These are phyloP conservation scores for Salvelinus alpinus DNA, from an alignment of 2,113 vertebrate genomes.

Conservation along the genomic window DNA sequence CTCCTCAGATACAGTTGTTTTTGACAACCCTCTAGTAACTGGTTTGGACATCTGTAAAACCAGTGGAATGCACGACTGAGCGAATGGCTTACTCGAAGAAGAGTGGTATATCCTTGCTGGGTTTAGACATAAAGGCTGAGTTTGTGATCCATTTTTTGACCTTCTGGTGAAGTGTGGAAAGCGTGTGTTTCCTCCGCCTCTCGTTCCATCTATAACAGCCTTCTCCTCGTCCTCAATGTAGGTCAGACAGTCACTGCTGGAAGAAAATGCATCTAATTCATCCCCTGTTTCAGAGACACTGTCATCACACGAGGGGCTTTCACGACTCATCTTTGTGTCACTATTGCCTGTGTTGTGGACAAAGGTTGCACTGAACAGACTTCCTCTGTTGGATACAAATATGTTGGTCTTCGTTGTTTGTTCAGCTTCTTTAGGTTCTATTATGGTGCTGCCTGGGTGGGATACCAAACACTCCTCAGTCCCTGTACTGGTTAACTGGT, in stretches of 20 bases:
- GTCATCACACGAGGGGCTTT: not conserved
- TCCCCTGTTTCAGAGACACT: conserved; percentile 23
- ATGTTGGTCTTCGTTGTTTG: not conserved
- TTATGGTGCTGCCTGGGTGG: not conserved
- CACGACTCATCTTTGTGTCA: conserved; percentile 18
- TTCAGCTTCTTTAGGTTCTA: not conserved
- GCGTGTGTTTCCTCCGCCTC: not conserved
- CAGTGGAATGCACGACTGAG: too few species aligned
- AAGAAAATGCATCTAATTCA: conserved; percentile 36
- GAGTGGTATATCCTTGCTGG: not conserved
- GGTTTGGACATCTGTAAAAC: too few species aligned
- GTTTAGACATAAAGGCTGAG: not conserved
- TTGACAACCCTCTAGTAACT: conserved; percentile 3
- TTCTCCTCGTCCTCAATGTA: conserved; percentile 46
- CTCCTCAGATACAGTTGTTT: not conserved
- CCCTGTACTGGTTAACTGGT: not conserved
- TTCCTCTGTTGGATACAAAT: conserved; percentile 14
- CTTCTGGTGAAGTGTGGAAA: not conserved
- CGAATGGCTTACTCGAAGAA: too few species aligned
- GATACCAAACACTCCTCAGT: not conserved
- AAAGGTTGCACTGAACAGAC: conserved; percentile 16
- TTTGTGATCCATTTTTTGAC: not conserved
- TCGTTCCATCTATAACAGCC: not conserved
- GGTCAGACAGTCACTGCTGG: conserved; percentile 37
- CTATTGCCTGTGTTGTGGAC: conserved; percentile 5